Percentiles rank a stretch among this genome's conserved stretches.
Evolutionary conservation across 2,797 vertebrate genomes (phyloP).

Genomic region (Sebastes trivittatus): DNA sequence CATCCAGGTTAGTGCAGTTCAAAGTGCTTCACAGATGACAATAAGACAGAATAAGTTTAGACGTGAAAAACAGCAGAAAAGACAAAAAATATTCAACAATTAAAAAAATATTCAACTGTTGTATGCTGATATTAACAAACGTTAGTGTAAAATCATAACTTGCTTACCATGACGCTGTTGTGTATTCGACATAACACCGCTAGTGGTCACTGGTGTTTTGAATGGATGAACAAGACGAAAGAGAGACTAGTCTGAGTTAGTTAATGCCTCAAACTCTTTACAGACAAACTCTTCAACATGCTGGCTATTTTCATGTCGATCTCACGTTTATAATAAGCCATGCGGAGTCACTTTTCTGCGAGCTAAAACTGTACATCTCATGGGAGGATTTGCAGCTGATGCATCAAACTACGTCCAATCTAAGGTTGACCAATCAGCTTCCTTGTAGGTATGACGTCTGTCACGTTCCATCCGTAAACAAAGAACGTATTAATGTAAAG

Average conservation of each 20-base stretch:
- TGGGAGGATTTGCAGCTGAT: neutral
- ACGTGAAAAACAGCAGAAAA: too few species aligned
- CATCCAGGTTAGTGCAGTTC: too few species aligned
- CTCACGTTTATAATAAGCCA: neutral
- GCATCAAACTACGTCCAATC: neutral
- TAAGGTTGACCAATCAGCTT: constrained; percentile 1
- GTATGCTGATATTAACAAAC: neutral
- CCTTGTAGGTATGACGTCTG: neutral
- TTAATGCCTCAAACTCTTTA: too few species aligned
- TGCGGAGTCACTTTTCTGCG: neutral
- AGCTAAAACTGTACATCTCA: neutral
- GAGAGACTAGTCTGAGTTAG: neutral
- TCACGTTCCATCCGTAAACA: neutral
- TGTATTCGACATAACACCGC: neutral
- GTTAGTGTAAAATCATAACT: neutral
- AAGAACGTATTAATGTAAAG: too few species aligned
- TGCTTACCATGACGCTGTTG: neutral
- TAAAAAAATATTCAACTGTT: too few species aligned
- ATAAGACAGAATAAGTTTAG: too few species aligned
- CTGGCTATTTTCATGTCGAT: neutral
- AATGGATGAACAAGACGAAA: neutral
- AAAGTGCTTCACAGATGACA: too few species aligned
- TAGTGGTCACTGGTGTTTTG: neutral
- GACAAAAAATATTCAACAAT: too few species aligned
- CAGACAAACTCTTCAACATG: neutral